These are phyloP conservation scores for Mormyrus hasselquistii DNA, from an alignment of 2,797 vertebrate species.

Conservation along the genomic window DNA sequence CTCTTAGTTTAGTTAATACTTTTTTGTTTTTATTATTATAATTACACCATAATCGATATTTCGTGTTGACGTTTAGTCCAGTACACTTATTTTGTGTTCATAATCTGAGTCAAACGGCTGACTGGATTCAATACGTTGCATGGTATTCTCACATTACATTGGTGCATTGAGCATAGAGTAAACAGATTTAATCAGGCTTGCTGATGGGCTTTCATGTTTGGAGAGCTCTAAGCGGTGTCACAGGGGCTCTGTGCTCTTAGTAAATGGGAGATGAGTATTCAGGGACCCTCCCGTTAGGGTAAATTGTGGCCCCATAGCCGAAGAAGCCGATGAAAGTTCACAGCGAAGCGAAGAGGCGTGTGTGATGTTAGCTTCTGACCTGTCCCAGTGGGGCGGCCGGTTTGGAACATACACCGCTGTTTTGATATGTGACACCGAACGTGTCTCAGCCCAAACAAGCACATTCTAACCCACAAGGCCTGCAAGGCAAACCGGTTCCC, in stretches of 20 bases:
- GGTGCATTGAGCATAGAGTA: neutral
- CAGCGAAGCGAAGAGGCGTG: neutral
- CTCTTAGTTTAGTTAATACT: neutral
- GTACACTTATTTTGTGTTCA: neutral
- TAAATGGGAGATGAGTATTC: neutral
- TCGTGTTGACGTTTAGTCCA: neutral
- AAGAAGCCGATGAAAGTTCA: neutral
- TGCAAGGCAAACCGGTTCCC: neutral
- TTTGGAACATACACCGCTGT: neutral
- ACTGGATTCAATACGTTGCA: neutral
- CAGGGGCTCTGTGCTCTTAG: neutral
- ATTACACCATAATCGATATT: neutral
- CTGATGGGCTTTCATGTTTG: neutral
- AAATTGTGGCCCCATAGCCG: neutral
- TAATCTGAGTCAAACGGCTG: neutral
- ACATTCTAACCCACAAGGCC: neutral
- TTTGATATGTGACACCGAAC: constrained; percentile 13
- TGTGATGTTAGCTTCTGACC: neutral
- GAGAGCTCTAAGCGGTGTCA: neutral
- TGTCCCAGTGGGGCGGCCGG: neutral
- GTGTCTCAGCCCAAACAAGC: neutral
- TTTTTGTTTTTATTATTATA: neutral
- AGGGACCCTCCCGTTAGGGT: neutral
- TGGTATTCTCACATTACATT: neutral
- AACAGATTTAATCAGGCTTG: neutral